Evolutionary conservation across 2,113 vertebrate species (phyloP).

Genomic region (Seriola rivoliana): DNA sequence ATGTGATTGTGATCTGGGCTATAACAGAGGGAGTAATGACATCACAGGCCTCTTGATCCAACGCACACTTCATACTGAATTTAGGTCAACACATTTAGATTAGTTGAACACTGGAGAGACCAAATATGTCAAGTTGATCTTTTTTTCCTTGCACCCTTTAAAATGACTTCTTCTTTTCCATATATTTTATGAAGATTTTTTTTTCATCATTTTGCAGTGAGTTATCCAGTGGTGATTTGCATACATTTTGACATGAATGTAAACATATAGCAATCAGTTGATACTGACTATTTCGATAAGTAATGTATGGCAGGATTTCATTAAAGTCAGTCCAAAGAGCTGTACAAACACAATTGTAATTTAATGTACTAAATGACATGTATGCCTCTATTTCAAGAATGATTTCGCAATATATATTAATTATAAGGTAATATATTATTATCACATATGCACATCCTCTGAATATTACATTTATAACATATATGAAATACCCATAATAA

Average conservation of each 20-base stretch:
- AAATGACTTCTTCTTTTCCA: neutral
- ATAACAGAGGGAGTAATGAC: slow-evolving; percentile 41
- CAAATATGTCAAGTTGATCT: slow-evolving; percentile 13
- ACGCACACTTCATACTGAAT: slow-evolving; percentile 31
- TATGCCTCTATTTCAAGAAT: too few relatives aligned
- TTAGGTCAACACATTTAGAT: slow-evolving; percentile 45
- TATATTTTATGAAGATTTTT: neutral
- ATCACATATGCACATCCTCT: too few relatives aligned
- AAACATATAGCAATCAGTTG: neutral
- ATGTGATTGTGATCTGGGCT: slow-evolving; percentile 28
- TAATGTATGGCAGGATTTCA: too few relatives aligned
- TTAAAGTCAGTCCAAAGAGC: too few relatives aligned
- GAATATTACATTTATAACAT: too few relatives aligned
- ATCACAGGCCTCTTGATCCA: slow-evolving; percentile 33
- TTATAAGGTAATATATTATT: too few relatives aligned
- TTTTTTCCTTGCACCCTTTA: neutral
- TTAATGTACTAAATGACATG: too few relatives aligned
- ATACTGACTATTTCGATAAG: neutral
- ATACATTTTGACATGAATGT: neutral
- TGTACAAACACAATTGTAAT: too few relatives aligned
- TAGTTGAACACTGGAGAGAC: neutral
- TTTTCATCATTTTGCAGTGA: neutral
- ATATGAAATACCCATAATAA: too few relatives aligned
- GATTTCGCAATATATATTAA: too few relatives aligned
- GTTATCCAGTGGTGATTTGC: neutral